Evolutionary conservation across 2,888 invertebrate species (phyloP).

Genomic region (Bugula neritina): DNA sequence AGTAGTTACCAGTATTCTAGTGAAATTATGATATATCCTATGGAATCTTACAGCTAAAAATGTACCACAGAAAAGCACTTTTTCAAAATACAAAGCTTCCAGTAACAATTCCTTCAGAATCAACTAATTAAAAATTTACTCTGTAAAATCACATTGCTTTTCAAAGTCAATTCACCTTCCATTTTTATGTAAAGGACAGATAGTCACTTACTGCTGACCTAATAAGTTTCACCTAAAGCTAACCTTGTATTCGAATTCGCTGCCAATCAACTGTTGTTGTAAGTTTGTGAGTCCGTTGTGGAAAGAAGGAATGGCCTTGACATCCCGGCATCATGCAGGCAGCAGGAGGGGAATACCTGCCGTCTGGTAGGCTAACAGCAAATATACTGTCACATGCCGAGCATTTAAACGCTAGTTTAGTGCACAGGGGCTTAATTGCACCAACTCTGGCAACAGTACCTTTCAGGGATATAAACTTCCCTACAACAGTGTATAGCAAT

Average conservation of each 20-base stretch:
- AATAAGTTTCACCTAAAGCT: too few species aligned
- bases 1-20: too few species aligned
- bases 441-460: conserved; percentile 80
- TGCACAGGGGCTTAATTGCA: conserved; percentile 66
- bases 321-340: conserved; percentile 52
- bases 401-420: conserved; percentile 74
- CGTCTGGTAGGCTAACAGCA: conserved; percentile 61
- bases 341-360: conserved; percentile 60
- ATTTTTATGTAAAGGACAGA: too few species aligned
- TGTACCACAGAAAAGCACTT: too few species aligned
- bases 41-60: too few species aligned
- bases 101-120: too few species aligned
- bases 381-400: conserved; percentile 62
- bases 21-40: too few species aligned
- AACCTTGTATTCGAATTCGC: conserved; percentile 58
- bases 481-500: conserved; percentile 34
- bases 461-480: conserved; percentile 66
- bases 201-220: too few species aligned
- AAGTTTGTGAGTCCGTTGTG: conserved; percentile 54
- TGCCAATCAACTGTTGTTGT: conserved; percentile 75
- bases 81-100: too few species aligned
- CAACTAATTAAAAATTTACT: too few species aligned
- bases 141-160: too few species aligned
- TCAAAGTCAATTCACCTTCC: too few species aligned
- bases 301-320: conserved; percentile 47